phyloP scores from a whole-genome alignment of 2,113 vertebrate genomes.

The Oplegnathus fasciatus region DNA sequence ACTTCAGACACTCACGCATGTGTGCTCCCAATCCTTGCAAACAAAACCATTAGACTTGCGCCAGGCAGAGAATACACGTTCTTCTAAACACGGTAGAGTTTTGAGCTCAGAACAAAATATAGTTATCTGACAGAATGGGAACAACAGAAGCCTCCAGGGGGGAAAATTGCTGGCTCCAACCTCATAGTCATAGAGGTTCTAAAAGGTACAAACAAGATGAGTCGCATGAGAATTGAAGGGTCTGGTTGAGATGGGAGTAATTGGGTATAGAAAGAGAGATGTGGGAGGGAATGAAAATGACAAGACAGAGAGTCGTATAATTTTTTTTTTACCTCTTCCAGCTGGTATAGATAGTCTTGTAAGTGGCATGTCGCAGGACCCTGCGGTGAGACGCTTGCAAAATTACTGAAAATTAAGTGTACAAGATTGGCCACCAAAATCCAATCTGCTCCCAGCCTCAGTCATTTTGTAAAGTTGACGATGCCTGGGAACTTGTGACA shows the following conservation, averaged over 20 bases:
- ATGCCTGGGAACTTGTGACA: conserved; percentile 78
- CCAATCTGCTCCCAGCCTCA: conserved; percentile 77
- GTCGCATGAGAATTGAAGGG: conserved; percentile 31
- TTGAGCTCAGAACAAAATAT: conserved; percentile 51
- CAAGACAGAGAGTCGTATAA: conserved; percentile 4
- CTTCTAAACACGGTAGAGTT: conserved; percentile 28
- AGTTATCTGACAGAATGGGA: conserved; percentile 66
- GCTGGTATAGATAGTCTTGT: conserved; percentile 55
- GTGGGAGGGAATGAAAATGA: conserved; percentile 36
- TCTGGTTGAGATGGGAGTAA: conserved; percentile 49
- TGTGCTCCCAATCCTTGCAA: neutral
- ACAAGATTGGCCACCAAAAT: conserved; percentile 79
- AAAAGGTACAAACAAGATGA: conserved; percentile 65
- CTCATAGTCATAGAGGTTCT: conserved; percentile 39
- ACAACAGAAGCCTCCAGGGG: conserved; percentile 36
- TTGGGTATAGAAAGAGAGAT: conserved; percentile 43
- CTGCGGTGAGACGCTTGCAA: conserved; percentile 45
- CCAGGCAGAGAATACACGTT: neutral
- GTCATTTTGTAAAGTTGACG: conserved; percentile 77
- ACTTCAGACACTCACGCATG: conserved; percentile 20
- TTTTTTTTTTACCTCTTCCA: conserved; percentile 6
- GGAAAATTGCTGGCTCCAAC: conserved; percentile 30
- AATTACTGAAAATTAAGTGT: conserved; percentile 76
- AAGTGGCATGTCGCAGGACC: conserved; percentile 61
- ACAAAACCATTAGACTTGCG: conserved; percentile 14